Base-by-base conservation (phyloP, 2,888 invertebrate genomes). In the Thumatha senex region DNA sequence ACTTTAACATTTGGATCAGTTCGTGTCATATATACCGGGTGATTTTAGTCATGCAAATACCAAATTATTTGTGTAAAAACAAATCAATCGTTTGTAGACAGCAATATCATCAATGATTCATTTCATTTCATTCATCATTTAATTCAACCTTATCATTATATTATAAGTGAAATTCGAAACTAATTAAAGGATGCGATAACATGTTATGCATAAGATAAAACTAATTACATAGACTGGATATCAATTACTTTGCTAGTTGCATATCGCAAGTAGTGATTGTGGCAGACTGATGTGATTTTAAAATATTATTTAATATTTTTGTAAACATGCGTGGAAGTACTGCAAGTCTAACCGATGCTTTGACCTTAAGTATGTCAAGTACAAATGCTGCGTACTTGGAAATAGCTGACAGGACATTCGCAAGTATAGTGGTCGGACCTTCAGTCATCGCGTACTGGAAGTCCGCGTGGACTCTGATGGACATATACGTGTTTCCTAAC, bases 361-460 rank as follows among this genome's bases (percentile, higher is more conserved):
- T 94, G 67, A 92, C 92, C 9, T 14, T 30, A 78, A 91, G 92
- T 69, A 91, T 89, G 56, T 92, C 92, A 74, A 83, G 84, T 68
- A 84, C 80, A 66, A 83, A 78, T 78, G 81, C 77, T 72, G 86
- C 74, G 56, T 84, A 95, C 44, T 91, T 96, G 45, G 94, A 94
- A 56, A 79, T 94, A 61, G 87, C 96, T 57, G 97, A 97, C 82
- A 92, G 93, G 33, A 74, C 95, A 15, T 93, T 97, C 78, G 95
- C 96, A 44, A 93, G 95, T 61, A 75, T 93, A 9, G 91, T 97
- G 34, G 94, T 96, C 14, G 95, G 96, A 1, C 97, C 97, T 10
- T 94, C 95, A 49, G 96, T 97, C 42, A 96, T 97, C 51, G 94
- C 95, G 58, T 97, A 96, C 83, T 97, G 97, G 97, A 93, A 97